A percentile compares a stretch with the other conserved stretches of the same genome.
Evolutionary conservation across 2,113 vertebrate genomes (phyloP).

Genomic region (Salvelinus fontinalis): DNA sequence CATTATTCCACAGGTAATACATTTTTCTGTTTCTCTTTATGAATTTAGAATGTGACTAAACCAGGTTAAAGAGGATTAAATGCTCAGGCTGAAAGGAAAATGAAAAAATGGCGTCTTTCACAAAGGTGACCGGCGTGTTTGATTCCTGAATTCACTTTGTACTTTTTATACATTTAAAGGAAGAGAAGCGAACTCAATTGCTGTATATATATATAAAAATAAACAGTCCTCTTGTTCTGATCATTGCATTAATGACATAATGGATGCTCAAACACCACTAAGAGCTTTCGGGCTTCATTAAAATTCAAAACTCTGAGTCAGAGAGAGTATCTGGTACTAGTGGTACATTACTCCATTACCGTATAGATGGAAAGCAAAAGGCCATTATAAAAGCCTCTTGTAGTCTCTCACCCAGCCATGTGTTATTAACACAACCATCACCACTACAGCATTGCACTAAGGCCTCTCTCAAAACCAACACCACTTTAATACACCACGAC

Average conservation of each 20-base stretch:
- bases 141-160: background rate
- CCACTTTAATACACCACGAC: slow-evolving; percentile 13
- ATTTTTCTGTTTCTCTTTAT: background rate
- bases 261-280: slow-evolving; percentile 20
- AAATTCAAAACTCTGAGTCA: slow-evolving; percentile 35
- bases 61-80: background rate
- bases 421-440: background rate
- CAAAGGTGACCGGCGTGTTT: background rate
- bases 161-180: background rate
- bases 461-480: background rate
- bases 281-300: slow-evolving; percentile 28
- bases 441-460: background rate
- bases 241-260: slow-evolving; percentile 29
- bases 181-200: background rate
- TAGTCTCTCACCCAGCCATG: background rate
- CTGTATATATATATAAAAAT: background rate
- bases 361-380: background rate
- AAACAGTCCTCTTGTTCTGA: slow-evolving; percentile 19
- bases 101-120: background rate
- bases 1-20: background rate
- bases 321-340: background rate
- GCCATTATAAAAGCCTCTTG: background rate
- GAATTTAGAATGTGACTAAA: background rate
- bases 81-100: background rate
- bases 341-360: background rate